Evolutionary conservation across 2,888 invertebrate species (phyloP), one percentile per base, ranked within the genome.

Genomic region (Trilocha varians): DNA sequence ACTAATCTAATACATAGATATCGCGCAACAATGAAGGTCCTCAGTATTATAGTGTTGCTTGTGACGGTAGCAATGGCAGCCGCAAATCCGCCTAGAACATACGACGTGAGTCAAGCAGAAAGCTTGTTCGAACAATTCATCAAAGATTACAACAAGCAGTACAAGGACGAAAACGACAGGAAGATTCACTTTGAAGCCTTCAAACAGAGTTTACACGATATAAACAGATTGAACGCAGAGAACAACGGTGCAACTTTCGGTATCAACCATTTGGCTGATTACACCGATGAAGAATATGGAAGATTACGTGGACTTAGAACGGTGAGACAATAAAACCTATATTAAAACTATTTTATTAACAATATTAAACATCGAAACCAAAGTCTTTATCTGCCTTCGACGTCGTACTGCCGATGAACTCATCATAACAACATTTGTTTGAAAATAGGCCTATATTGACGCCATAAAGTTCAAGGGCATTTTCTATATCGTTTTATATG

Each of bases 251-350:
- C 65, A 2, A 55, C 50, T 4, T 70, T 44, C 40, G 68, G 51
- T 15, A 58, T 72, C 15, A 71, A 70, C 25, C 45, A 63, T 41
- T 67, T 68, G 8, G 55, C 74, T 5, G 74, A 73, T 50, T 63
- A 61, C 25, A 67, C 70, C 0, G 45, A 49, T 0, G 59, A 64
- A 3, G 62, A 70, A 36, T 39, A 37, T 3, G 42, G 50, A 34
- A 3, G n/a, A 2, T 48, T 62, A 52, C 39, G 18, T 18, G 63
- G 65, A 44, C 18, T 46, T 3, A 38, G 9, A 5, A n/a, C n/a
- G n/a, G n/a, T n/a, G n/a, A n/a, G n/a, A n/a, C n/a, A n/a, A n/a
- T n/a, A n/a, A n/a, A n/a, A n/a, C n/a, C n/a, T n/a, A n/a, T n/a
- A n/a, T n/a, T n/a, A n/a, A n/a, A n/a, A n/a, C n/a, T n/a, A n/a